These are phyloP conservation scores for Hirtodrosophila duncani DNA, from an alignment of 2,888 invertebrate genomes.

Conservation along the genomic window DNA sequence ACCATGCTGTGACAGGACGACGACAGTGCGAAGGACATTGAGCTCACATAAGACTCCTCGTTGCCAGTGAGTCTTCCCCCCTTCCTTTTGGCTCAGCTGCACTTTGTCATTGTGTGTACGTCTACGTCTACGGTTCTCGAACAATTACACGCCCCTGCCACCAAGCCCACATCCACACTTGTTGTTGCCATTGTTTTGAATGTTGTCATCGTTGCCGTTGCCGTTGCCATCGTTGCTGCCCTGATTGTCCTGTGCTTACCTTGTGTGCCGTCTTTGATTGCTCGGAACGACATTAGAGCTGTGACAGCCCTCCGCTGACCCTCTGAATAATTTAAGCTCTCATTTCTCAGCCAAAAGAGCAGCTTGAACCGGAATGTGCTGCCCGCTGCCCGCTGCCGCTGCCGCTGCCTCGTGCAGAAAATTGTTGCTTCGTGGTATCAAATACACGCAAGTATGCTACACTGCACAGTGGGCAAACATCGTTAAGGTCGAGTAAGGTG, in stretches of 20 bases:
- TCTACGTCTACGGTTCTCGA: slow-evolving; percentile 31
- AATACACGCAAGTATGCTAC: not conserved
- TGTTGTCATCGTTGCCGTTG: slow-evolving; percentile 13
- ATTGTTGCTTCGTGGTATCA: slow-evolving; percentile 36
- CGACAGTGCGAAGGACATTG: not conserved
- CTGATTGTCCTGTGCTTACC: slow-evolving; percentile 7
- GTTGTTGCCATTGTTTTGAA: slow-evolving; percentile 16
- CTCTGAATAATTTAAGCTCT: slow-evolving; percentile 62
- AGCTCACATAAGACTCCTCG: slow-evolving; percentile 43
- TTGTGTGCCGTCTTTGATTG: slow-evolving; percentile 49
- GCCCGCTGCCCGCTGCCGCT: slow-evolving; percentile 12
- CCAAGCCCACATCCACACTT: slow-evolving; percentile 34
- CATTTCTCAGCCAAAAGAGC: slow-evolving; percentile 46
- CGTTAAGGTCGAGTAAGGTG: no score
- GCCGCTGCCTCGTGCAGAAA: slow-evolving; percentile 22
- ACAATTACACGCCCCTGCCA: slow-evolving; percentile 54
- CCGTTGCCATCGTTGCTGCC: slow-evolving; percentile 10
- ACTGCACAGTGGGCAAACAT: no score
- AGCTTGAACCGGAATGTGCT: slow-evolving; percentile 28
- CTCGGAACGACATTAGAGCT: slow-evolving; percentile 34
- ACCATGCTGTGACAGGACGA: slow-evolving; percentile 24
- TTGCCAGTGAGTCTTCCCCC: slow-evolving; percentile 5
- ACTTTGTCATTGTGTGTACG: not conserved
- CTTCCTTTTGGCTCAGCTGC: not conserved
- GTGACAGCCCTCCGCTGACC: slow-evolving; percentile 24